These are phyloP conservation scores for Stenopsyche tienmushanensis DNA, from an alignment of 1,140 invertebrate genomes.

Conservation along the genomic window DNA sequence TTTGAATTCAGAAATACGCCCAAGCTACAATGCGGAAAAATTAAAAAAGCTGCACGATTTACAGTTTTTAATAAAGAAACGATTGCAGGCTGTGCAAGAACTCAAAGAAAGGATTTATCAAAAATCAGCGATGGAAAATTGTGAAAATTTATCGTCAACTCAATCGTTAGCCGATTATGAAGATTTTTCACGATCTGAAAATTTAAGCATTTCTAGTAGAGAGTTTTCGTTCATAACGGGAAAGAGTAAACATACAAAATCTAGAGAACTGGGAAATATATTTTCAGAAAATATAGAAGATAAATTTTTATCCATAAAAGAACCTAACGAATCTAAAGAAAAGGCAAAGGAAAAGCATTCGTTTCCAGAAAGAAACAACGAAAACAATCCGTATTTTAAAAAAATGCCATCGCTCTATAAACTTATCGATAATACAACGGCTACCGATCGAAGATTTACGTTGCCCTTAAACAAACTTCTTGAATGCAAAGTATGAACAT, in stretches of 20 bases:
- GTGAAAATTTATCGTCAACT: conserved; percentile 39
- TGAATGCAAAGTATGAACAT: conserved; percentile 33
- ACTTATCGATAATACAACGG: background rate
- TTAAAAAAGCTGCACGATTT: conserved; percentile 57
- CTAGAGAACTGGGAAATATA: conserved; percentile 31
- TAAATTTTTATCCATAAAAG: background rate
- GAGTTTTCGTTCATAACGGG: conserved; percentile 34
- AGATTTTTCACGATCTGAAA: conserved; percentile 39
- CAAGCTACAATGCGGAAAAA: conserved; percentile 74
- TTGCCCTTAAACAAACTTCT: conserved; percentile 36
- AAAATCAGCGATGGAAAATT: conserved; percentile 50
- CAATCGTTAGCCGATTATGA: conserved; percentile 18
- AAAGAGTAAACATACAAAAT: conserved; percentile 29
- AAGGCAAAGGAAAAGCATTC: background rate
- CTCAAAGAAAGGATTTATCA: conserved; percentile 54
- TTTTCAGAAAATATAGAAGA: conserved; percentile 21
- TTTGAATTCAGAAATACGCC: conserved; percentile 62
- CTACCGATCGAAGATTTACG: conserved; percentile 10
- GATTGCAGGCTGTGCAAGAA: conserved; percentile 51
- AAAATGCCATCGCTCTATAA: background rate
- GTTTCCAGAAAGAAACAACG: background rate
- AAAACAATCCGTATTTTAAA: too few relatives aligned
- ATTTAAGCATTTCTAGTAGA: conserved; percentile 33
- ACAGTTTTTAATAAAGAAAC: conserved; percentile 55
- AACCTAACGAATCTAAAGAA: background rate